Base-by-base conservation (phyloP, 2,113 vertebrate genomes). In the Aegotheles bennettii region DNA sequence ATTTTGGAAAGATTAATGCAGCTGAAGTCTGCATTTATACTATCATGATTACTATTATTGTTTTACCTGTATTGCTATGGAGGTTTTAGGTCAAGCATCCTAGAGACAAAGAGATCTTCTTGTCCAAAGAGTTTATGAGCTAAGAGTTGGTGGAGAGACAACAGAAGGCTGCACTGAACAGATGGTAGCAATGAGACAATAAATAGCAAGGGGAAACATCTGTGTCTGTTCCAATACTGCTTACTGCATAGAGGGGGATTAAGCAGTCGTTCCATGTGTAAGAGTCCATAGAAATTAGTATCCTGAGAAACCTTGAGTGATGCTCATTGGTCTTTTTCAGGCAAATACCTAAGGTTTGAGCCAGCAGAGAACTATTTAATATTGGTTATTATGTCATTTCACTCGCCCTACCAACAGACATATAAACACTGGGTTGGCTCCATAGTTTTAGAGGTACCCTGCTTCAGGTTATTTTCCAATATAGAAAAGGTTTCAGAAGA, bases 201-300 rank as follows among this genome's bases (percentile, higher is more conserved):
- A 94, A 95, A 83, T 93, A 92, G 45, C 67, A 54, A 43, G 54
- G 56, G 63, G 78, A 80, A 92, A 95, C 82, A 95, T 91, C 96
- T 93, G 94, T 94, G 84, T 80, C 29, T 94, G 42, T 91, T 87
- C 51, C 91, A 83, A 43, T 74, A 35, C 59, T 70, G 74, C 65
- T 91, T 45, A 54, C 13, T 31, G 67, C 42, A 53, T 6, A 80
- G 50, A 33, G 31, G 33, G 29, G 53, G 54, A 77, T 8, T 3
- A 77, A 80, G 33, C n/a, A 82, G 59, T 69, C 10, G 2, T 91
- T 95, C 74, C 42, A 38, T 6, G 16, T 16, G 3, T 59, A 85
- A 73, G 17, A 69, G 50, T 85, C 45, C 84, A 63, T 10, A 70
- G 75, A 85, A 95, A 97, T 88, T 67, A 54, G 26, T 67, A 38